phyloP scores from a whole-genome alignment of 2,888 invertebrate species.

The Leptarthrus brevirostris region DNA sequence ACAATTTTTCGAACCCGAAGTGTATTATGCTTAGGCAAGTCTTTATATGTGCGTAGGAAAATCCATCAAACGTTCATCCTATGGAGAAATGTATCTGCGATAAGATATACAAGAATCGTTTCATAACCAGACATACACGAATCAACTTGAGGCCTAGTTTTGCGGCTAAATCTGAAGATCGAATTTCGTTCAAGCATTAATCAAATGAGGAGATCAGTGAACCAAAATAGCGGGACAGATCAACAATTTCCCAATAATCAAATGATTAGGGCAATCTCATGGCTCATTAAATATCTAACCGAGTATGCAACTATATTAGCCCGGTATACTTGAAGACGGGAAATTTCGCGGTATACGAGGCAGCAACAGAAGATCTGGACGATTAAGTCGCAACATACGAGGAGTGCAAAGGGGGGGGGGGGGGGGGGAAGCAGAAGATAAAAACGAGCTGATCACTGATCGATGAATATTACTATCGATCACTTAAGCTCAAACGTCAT shows the following conservation, averaged over 20 bases:
- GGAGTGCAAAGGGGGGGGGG: neutral
- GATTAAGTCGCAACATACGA: neutral
- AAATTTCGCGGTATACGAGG: neutral
- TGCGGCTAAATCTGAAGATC: too few relatives aligned
- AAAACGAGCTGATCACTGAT: neutral
- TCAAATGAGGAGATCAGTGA: too few relatives aligned
- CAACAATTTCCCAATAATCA: conserved; percentile 33
- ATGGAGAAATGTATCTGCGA: too few relatives aligned
- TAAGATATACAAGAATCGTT: too few relatives aligned
- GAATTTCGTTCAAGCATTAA: too few relatives aligned
- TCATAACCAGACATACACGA: too few relatives aligned
- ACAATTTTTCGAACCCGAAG: too few relatives aligned
- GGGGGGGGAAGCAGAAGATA: neutral
- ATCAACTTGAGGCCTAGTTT: too few relatives aligned
- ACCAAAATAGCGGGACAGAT: neutral
- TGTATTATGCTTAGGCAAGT: too few relatives aligned
- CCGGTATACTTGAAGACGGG: neutral
- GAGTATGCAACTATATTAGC: conserved; percentile 34
- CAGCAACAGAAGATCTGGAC: neutral
- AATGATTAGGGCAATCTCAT: conserved; percentile 35
- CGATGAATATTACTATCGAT: conserved; percentile 39
- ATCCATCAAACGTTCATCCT: too few relatives aligned
- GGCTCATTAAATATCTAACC: conserved; percentile 42
- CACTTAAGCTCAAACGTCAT: conserved; percentile 37
- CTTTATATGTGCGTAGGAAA: too few relatives aligned